These are phyloP conservation scores for Megaceryle torquata DNA, from an alignment of 2,113 vertebrate species.

Conservation along the genomic window DNA sequence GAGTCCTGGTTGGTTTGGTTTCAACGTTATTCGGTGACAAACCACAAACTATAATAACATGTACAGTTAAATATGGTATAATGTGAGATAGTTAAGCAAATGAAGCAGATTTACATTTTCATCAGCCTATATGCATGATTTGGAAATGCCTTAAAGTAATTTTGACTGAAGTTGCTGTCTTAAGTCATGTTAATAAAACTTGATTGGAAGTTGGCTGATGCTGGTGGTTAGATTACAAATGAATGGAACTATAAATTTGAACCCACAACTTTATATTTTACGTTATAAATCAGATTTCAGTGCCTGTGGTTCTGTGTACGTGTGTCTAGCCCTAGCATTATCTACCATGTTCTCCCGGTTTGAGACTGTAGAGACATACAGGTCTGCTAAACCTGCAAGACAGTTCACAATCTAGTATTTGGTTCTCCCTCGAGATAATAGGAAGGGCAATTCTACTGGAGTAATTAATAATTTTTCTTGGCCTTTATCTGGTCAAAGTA, in stretches of 20 bases:
- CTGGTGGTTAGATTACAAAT: background rate
- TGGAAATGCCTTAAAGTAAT: background rate
- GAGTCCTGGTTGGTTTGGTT: background rate
- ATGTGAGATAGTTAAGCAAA: background rate
- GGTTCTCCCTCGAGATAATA: background rate
- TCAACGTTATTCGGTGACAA: background rate
- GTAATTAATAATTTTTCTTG: constrained; percentile 21
- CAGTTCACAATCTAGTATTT: constrained; percentile 22
- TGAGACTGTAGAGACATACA: background rate
- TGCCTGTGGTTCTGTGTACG: background rate
- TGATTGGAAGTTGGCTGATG: background rate
- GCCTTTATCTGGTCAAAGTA: constrained; percentile 6
- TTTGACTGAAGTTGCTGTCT: background rate
- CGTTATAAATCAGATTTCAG: background rate
- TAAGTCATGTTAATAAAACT: background rate
- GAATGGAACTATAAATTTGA: background rate
- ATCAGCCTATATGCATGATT: background rate
- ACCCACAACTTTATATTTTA: background rate
- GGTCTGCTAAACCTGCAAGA: constrained; percentile 11
- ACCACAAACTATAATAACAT: background rate
- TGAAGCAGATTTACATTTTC: background rate
- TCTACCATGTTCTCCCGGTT: constrained; percentile 6
- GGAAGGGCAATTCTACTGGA: constrained; percentile 15
- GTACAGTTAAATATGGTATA: background rate
- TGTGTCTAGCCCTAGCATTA: constrained; percentile 17